Conservation (phyloP, 92 coral and sea anemone species). For the Scolanthus callimorphus region DNA sequence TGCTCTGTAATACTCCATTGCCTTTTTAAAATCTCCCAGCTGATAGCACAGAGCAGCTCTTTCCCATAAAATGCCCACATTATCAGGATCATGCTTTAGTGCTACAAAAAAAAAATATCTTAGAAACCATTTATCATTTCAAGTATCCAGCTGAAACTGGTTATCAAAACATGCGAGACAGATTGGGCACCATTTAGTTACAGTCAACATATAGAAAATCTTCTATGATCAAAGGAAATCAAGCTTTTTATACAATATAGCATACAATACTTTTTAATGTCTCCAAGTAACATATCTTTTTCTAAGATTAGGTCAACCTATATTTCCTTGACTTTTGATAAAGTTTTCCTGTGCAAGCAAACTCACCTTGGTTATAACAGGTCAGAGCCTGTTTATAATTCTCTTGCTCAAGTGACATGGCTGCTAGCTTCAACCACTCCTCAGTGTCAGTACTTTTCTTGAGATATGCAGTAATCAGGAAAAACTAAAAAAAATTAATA, state of each 20-base stretch:
- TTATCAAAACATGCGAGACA: no score
- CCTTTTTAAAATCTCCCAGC: conserved; percentile 81
- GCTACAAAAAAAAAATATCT: conserved; percentile 46
- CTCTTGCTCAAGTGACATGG: conserved; percentile 73
- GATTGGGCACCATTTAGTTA: no score
- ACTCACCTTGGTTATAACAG: conserved; percentile 84
- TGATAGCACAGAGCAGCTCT: conserved; percentile 86
- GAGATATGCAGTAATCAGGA: conserved; percentile 89
- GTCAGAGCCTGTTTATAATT: conserved; percentile 78
- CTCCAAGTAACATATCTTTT: no score
- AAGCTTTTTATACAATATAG: no score
- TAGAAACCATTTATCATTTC: no score
- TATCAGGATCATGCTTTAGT: conserved; percentile 72
- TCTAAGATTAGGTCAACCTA: no score
- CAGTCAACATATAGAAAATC: no score
- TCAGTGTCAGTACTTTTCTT: conserved; percentile 80
- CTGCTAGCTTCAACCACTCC: conserved; percentile 91
- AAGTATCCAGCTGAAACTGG: no score
- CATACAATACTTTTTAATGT: no score
- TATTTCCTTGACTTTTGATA: no score
- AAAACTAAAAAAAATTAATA: conserved; percentile 43
- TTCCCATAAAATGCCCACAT: conserved; percentile 71
- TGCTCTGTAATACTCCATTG: conserved; percentile 73
- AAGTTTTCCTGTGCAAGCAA: no score
- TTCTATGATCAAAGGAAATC: no score